Base-by-base conservation (phyloP, 1,140 invertebrate genomes). In the Diuraphis noxia region DNA sequence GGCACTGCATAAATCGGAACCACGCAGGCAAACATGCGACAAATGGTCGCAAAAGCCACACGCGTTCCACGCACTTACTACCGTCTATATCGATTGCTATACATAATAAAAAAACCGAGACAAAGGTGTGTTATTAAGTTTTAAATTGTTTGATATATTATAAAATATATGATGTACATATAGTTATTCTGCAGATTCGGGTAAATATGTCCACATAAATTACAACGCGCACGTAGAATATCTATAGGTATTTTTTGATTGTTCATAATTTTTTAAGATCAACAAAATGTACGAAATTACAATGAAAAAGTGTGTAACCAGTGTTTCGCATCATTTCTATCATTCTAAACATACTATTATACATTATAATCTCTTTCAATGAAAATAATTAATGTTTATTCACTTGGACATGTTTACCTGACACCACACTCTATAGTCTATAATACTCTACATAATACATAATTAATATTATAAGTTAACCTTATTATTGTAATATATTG, bases 1-100 rank as follows among this genome's bases (percentile, higher is more conserved):
- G 94, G 93, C 99, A 99, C 94, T 99, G 99, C 40, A 98, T 97
- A 94, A 99, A 99, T 85, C 99, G 96, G 93, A 98, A 98, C 98
- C 98, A 99, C 0, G 99, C 98, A 0, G 99, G 99, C 17, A 99
- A 93, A 93, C 97, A 97, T 93, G 97, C 97, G 0, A 99, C 96
- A 30, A 99, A 94, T 7, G 98, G 96, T 10, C 88, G 38, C 46
- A 92, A 63, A 30, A 86, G 63, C 86, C 87, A 92, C 23, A 92
- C 92, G 25, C 92, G 92, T 56, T 95, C 95, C 92, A 96, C 95
- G 92, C 95, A 95, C 92, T 96, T 95, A 9, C 95, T 95, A 0
- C 95, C 94, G 92, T 96, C 95, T 77, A 90, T 95, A 36, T 91
- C 89, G 34, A 91, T 91, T 34, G 89, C 89, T 91, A 34, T 40